Percentiles rank a stretch among this genome's conserved stretches.
Evolutionary conservation across 2,113 vertebrate species (phyloP).

Genomic region (Glaucomys volans): DNA sequence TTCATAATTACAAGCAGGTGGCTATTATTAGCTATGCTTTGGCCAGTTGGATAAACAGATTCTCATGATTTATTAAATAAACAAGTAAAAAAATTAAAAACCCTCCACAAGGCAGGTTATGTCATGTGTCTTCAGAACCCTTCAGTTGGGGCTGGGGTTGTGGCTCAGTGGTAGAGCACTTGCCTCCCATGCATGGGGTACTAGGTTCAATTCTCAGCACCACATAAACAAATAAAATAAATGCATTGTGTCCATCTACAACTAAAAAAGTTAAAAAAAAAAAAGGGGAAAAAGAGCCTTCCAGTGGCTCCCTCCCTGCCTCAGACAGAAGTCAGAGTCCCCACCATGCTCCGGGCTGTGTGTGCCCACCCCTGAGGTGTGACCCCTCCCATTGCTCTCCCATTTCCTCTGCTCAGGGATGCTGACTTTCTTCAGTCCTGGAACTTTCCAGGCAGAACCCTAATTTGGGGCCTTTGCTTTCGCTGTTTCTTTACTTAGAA

Average conservation of each 20-base stretch:
- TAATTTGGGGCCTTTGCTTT: not conserved
- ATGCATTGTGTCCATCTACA: too few species aligned
- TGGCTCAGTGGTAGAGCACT: too few species aligned
- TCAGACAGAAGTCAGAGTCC: not conserved
- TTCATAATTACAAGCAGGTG: not conserved
- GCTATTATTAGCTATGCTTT: not conserved
- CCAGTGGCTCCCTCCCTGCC: not conserved
- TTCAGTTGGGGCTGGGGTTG: too few species aligned
- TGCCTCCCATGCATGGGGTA: too few species aligned
- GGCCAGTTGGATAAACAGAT: not conserved
- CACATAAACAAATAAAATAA: too few species aligned
- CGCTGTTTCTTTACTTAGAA: not conserved
- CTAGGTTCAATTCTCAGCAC: too few species aligned
- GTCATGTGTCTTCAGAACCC: not conserved
- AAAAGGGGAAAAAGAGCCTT: too few species aligned
- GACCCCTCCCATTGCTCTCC: not conserved
- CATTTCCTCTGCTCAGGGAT: too few species aligned
- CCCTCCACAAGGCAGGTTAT: not conserved
- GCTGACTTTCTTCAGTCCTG: not conserved
- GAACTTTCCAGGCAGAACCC: not conserved
- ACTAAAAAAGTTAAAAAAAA: too few species aligned
- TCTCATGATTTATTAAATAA: not conserved
- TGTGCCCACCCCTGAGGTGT: not conserved
- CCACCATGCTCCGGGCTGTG: accelerated
- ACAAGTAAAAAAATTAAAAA: not conserved